Percentiles rank a stretch among this genome's conserved stretches.
Conservation (phyloP, 2,113 vertebrate genomes). For the Actenoides hombroni region DNA sequence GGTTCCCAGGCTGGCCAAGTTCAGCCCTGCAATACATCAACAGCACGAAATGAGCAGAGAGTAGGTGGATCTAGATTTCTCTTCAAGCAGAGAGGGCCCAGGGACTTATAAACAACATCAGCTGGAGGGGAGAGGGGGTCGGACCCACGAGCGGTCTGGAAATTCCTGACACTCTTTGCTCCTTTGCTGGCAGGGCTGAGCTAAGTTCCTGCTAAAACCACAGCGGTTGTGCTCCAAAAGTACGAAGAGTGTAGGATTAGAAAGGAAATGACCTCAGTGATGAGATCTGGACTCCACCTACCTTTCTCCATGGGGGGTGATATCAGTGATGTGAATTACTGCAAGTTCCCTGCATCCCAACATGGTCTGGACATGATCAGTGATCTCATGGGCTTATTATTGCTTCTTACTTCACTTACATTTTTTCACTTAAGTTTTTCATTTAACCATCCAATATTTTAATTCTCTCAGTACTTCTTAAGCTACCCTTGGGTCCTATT, state of each 20-base stretch:
- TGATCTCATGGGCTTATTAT: slow-evolving; percentile 27
- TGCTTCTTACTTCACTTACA: slow-evolving; percentile 19
- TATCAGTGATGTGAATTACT: not conserved
- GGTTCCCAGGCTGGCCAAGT: not conserved
- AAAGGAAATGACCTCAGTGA: slow-evolving; percentile 29
- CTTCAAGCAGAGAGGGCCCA: not conserved
- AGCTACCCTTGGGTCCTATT: slow-evolving; percentile 29
- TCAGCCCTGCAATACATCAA: not conserved
- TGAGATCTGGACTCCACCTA: slow-evolving; percentile 29
- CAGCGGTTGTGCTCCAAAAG: not conserved
- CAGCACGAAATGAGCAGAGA: not conserved
- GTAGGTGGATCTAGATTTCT: slow-evolving; percentile 1
- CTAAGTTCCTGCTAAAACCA: slow-evolving; percentile 8
- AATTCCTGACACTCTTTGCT: not conserved
- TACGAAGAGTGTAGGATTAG: not conserved
- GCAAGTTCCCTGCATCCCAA: not conserved
- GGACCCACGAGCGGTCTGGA: not conserved
- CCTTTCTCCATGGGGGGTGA: not conserved
- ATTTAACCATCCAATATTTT: slow-evolving; percentile 10
- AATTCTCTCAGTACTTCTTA: slow-evolving; percentile 31
- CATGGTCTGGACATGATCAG: not conserved
- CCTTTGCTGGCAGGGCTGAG: slow-evolving; percentile 9
- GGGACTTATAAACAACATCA: slow-evolving; percentile 3
- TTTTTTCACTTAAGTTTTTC: not conserved
- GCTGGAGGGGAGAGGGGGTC: not conserved